Evolutionary conservation across 2,113 vertebrate genomes (phyloP).

Genomic region (Leptocoma aspasia): DNA sequence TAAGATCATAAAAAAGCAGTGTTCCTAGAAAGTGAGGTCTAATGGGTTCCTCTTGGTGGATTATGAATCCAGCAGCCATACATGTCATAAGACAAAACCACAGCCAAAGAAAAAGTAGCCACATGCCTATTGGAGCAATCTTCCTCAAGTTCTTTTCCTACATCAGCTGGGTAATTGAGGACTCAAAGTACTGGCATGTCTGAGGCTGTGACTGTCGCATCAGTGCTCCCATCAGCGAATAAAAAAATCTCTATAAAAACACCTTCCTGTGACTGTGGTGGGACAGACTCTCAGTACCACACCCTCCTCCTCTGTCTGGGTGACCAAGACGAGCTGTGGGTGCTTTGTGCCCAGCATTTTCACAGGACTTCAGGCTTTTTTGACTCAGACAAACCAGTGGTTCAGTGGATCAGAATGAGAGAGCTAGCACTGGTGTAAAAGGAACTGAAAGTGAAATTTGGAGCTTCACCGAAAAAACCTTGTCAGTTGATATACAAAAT

Average conservation of each 20-base stretch:
- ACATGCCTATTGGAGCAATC: not conserved
- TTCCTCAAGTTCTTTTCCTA: not conserved
- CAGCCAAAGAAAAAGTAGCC: not conserved
- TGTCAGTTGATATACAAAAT: not conserved
- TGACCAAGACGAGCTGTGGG: not conserved
- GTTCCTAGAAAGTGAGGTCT: not conserved
- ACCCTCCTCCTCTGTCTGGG: not conserved
- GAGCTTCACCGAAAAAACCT: not conserved
- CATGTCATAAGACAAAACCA: not conserved
- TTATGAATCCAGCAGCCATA: not conserved
- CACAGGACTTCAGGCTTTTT: not conserved
- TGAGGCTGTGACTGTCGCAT: not conserved
- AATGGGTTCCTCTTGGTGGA: not conserved
- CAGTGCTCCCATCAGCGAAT: not conserved
- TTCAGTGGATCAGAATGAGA: not conserved
- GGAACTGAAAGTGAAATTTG: not conserved
- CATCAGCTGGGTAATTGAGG: not conserved
- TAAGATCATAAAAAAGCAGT: not conserved
- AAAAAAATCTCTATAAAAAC: not conserved
- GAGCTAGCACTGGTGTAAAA: not conserved
- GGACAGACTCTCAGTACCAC: not conserved
- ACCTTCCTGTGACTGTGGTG: not conserved
- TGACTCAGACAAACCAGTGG: fast-evolving
- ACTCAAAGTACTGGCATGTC: not conserved
- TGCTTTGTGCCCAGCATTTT: not conserved